A percentile compares a stretch with the other conserved stretches of the same genome.
These are phyloP conservation scores for Oncorhynchus keta DNA, from an alignment of 2,113 vertebrate genomes.

Conservation along the genomic window DNA sequence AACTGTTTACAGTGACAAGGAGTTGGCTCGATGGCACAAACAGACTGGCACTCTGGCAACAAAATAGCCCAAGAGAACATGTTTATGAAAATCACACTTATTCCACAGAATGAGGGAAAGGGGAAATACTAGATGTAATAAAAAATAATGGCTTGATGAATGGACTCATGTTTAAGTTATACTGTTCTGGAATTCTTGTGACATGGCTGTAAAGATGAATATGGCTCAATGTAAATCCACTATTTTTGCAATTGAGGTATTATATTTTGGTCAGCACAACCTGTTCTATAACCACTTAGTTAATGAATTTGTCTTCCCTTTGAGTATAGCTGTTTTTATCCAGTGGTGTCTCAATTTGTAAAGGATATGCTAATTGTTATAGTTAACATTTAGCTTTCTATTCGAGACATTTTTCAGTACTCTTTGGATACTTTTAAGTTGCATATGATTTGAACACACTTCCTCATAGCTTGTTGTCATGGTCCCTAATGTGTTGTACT, in stretches of 20 bases:
- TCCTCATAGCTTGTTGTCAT: no score
- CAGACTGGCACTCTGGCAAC: background rate
- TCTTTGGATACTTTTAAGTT: background rate
- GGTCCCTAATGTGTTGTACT: no score
- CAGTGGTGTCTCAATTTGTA: background rate
- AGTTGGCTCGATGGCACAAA: background rate
- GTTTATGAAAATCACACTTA: background rate
- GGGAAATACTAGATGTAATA: background rate
- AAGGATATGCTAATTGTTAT: background rate
- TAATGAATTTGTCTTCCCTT: background rate
- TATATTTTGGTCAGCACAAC: constrained; percentile 8
- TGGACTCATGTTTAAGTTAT: background rate
- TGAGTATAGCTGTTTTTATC: background rate
- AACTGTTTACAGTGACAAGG: background rate
- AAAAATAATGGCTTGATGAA: background rate
- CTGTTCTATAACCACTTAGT: background rate
- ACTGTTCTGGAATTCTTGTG: background rate
- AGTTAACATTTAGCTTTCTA: no score
- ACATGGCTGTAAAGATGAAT: background rate
- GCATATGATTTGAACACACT: background rate
- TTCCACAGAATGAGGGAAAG: background rate
- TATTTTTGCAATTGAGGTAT: constrained; percentile 18
- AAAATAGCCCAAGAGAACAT: background rate
- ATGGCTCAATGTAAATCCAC: background rate
- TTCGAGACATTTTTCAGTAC: background rate